Conservation (phyloP, 2,797 vertebrate genomes). For the Lagodon rhomboides region DNA sequence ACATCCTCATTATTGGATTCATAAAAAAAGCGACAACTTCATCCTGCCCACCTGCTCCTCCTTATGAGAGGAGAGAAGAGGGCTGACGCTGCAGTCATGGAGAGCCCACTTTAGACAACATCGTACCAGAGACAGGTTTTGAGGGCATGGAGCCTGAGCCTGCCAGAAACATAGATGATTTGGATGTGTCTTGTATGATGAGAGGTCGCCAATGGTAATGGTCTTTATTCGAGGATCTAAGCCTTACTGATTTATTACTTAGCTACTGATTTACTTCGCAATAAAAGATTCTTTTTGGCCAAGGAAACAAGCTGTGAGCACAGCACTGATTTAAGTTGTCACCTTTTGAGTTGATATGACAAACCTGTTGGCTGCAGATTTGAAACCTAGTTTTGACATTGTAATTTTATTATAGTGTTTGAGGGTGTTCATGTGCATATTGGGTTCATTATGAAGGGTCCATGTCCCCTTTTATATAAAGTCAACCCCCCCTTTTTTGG, state of each 20-base stretch:
- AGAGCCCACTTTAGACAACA: constrained; percentile 10
- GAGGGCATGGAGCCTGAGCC: neutral
- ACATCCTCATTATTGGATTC: constrained; percentile 59
- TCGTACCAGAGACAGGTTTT: neutral
- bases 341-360: too few species aligned
- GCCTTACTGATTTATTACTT: neutral
- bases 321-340: neutral
- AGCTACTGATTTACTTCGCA: neutral
- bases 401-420: neutral
- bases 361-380: neutral
- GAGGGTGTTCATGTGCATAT: neutral
- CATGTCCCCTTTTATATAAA: neutral
- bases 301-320: too few species aligned
- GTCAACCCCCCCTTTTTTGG: neutral
- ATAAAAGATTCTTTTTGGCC: too few species aligned
- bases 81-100: constrained; percentile 34
- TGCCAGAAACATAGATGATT: constrained; percentile 7
- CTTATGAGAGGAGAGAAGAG: constrained; percentile 38
- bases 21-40: constrained; percentile 41
- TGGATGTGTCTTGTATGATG: neutral
- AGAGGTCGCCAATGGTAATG: neutral
- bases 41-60: constrained; percentile 58
- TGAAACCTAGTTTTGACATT: neutral
- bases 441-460: neutral
- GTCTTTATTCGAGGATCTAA: neutral